Evolutionary conservation across 2,888 invertebrate genomes (phyloP).

Genomic region (Odontothrips loti): DNA sequence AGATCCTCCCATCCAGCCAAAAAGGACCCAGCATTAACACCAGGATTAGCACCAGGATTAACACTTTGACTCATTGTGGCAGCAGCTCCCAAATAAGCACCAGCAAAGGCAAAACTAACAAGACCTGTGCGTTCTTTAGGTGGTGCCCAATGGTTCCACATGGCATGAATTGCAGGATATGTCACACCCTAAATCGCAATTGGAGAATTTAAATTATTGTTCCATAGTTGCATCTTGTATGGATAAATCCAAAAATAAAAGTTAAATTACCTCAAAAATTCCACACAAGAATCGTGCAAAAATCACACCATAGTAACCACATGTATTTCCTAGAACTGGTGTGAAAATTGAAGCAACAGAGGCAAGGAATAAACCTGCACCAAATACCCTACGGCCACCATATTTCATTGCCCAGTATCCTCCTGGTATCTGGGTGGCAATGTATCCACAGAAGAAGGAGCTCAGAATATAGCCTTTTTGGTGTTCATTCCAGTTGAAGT

Average conservation of each 20-base stretch:
- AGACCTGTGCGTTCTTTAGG: conserved; percentile 45
- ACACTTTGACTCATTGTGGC: conserved; percentile 39
- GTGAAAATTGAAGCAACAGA: conserved; percentile 49
- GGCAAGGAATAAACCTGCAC: conserved; percentile 45
- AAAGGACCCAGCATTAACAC: conserved; percentile 44
- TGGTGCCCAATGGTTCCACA: conserved; percentile 47
- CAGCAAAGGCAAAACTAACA: conserved; percentile 46
- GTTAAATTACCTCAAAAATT: conserved; percentile 48
- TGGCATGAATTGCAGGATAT: conserved; percentile 46
- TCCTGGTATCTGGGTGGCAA: conserved; percentile 49
- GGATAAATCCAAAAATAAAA: conserved; percentile 23
- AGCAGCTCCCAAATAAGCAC: conserved; percentile 47
- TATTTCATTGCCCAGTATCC: conserved; percentile 50
- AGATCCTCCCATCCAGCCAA: conserved; percentile 46
- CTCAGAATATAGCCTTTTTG: conserved; percentile 47
- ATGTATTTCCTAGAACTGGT: conserved; percentile 45
- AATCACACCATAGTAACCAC: conserved; percentile 44
- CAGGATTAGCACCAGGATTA: conserved; percentile 46
- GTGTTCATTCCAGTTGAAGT: conserved; percentile 46
- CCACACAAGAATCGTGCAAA: conserved; percentile 48
- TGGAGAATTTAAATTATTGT: background rate
- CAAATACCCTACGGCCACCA: conserved; percentile 51
- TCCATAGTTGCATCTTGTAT: background rate
- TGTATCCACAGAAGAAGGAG: conserved; percentile 51
- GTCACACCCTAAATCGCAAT: conserved; percentile 44